These are phyloP conservation scores for Acropora tenuis DNA, from an alignment of 64 coral and sea anemone species.

Conservation along the genomic window DNA sequence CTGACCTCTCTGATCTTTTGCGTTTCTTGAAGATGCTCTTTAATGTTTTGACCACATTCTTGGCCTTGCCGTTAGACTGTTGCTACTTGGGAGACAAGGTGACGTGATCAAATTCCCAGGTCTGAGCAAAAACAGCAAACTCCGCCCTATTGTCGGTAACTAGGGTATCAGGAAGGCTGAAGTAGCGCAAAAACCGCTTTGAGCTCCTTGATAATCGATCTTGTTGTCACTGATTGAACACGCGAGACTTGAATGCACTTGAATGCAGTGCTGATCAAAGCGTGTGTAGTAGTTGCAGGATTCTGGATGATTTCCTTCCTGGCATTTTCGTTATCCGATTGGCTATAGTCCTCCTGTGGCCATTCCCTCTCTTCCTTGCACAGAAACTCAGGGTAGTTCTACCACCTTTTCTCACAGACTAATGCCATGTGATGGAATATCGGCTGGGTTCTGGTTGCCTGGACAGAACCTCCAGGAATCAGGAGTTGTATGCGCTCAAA, in stretches of 20 bases:
- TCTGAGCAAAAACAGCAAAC: constrained; percentile 24
- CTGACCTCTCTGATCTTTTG: neutral
- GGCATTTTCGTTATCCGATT: too few relatives aligned
- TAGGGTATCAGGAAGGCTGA: constrained; percentile 44
- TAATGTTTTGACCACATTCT: neutral
- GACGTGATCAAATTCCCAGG: constrained; percentile 27
- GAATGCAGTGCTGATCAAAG: too few relatives aligned
- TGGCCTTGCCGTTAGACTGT: constrained; percentile 15
- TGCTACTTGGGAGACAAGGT: constrained; percentile 1
- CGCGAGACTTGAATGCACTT: constrained; percentile 50
- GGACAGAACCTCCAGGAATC: too few relatives aligned
- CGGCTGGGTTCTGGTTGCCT: too few relatives aligned
- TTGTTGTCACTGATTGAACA: neutral
- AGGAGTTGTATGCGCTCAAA: too few relatives aligned
- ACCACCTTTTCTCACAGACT: too few relatives aligned
- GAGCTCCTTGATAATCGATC: constrained; percentile 49
- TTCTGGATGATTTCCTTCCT: too few relatives aligned
- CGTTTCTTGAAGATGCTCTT: neutral
- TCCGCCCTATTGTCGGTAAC: constrained; percentile 52
- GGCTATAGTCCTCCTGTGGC: too few relatives aligned
- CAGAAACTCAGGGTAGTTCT: too few relatives aligned
- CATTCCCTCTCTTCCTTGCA: too few relatives aligned
- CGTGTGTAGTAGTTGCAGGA: too few relatives aligned
- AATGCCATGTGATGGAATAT: too few relatives aligned
- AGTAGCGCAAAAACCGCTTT: constrained; percentile 19